Conservation (phyloP, 2,113 vertebrate species). For the Capreolus pygargus region DNA sequence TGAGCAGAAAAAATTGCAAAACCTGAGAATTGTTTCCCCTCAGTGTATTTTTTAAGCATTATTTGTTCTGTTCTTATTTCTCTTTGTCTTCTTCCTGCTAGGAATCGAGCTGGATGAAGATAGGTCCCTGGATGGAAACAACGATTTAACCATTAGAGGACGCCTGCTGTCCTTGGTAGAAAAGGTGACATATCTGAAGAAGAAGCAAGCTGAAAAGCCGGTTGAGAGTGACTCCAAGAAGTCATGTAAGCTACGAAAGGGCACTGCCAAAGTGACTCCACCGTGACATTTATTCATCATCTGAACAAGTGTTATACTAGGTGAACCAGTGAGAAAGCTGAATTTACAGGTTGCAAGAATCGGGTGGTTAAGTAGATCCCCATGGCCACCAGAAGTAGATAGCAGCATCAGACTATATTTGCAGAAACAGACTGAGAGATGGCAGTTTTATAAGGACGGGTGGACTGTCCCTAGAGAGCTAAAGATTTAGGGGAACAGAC, state of each 20-base stretch:
- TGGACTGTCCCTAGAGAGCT: not conserved
- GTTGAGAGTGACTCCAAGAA: conserved; percentile 87
- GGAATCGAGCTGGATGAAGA: conserved; percentile 94
- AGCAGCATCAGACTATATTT: not conserved
- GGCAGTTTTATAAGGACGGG: not conserved
- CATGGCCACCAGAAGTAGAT: not conserved
- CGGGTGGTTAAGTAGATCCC: not conserved
- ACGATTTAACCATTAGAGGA: conserved; percentile 91
- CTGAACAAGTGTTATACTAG: not conserved
- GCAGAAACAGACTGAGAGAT: not conserved
- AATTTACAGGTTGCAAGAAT: not conserved
- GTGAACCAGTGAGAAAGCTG: not conserved
- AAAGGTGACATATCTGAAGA: conserved; percentile 93
- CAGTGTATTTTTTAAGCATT: not conserved
- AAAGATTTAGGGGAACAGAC: not conserved
- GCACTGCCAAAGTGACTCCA: not conserved
- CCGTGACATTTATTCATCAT: too few species aligned
- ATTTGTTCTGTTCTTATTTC: not conserved
- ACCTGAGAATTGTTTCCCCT: not conserved
- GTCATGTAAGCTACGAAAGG: conserved; percentile 85
- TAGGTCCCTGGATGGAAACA: conserved; percentile 83
- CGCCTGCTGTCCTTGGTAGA: conserved; percentile 93
- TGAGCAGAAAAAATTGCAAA: not conserved
- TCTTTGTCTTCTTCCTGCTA: conserved; percentile 64
- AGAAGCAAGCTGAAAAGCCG: conserved; percentile 87